Evolutionary conservation across 2,888 invertebrate species (phyloP).

Genomic region (Augochlorella aurata): DNA sequence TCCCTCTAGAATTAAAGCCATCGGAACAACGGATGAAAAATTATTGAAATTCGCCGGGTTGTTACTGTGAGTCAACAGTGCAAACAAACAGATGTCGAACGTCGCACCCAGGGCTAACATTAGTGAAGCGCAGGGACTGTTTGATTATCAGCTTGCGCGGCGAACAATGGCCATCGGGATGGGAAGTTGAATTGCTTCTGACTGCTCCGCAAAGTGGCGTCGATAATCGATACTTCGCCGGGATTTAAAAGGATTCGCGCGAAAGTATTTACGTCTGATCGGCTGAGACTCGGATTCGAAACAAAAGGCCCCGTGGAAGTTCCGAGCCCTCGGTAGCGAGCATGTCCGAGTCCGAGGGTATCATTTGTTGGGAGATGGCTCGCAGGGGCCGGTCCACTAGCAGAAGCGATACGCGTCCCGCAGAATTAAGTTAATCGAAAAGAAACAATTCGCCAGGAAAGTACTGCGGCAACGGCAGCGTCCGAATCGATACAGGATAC

Average conservation of each 20-base stretch:
- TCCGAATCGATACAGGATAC: slow-evolving; percentile 53
- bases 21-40: not conserved
- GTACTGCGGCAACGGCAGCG: slow-evolving; percentile 46
- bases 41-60: not conserved
- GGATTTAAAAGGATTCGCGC: not conserved
- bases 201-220: slow-evolving; percentile 20
- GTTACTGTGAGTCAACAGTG: not conserved
- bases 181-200: slow-evolving; percentile 28
- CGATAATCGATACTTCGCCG: slow-evolving; percentile 22
- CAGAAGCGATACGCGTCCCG: slow-evolving; percentile 45
- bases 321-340: too few relatives aligned
- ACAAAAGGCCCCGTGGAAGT: not conserved
- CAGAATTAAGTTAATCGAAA: slow-evolving; percentile 65
- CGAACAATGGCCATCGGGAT: slow-evolving; percentile 20
- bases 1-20: not conserved
- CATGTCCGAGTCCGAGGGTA: not conserved
- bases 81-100: slow-evolving; percentile 24
- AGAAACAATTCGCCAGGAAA: slow-evolving; percentile 59
- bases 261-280: slow-evolving; percentile 1
- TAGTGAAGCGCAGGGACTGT: slow-evolving; percentile 18
- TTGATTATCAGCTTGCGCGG: slow-evolving; percentile 31
- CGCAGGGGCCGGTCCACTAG: not conserved
- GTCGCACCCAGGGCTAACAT: slow-evolving; percentile 28
- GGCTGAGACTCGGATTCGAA: not conserved
- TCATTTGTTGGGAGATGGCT: not conserved